These are phyloP conservation scores for Callimico goeldii DNA, from an alignment of 2,797 vertebrate species.

Conservation along the genomic window DNA sequence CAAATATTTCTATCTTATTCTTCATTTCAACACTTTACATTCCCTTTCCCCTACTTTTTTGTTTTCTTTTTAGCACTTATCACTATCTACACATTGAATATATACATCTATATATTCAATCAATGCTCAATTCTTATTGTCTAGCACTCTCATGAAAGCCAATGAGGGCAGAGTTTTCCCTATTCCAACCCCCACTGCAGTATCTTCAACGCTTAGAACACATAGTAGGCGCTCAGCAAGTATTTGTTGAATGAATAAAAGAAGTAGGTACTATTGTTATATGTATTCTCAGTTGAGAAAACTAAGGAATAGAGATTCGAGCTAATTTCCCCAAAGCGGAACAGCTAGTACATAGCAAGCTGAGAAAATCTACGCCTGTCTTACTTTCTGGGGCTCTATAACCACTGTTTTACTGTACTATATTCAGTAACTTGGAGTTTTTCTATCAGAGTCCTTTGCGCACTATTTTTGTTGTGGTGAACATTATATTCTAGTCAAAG, in stretches of 20 bases:
- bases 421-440: neutral
- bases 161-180: neutral
- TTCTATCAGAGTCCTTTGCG: neutral
- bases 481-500: neutral
- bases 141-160: neutral
- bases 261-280: neutral
- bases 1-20: neutral
- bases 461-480: neutral
- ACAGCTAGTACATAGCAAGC: neutral
- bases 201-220: neutral
- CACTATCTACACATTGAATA: neutral
- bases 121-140: neutral
- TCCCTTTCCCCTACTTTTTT: neutral
- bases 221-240: neutral
- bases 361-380: neutral
- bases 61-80: neutral
- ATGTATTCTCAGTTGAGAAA: constrained; percentile 24
- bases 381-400: neutral
- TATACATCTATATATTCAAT: neutral
- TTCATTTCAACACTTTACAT: neutral
- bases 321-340: neutral
- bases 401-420: neutral
- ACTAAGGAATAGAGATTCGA: neutral
- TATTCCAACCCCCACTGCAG: neutral
- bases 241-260: constrained; percentile 21